phyloP scores from a whole-genome alignment of 2,113 vertebrate species.

The Hippocampus zosterae region DNA sequence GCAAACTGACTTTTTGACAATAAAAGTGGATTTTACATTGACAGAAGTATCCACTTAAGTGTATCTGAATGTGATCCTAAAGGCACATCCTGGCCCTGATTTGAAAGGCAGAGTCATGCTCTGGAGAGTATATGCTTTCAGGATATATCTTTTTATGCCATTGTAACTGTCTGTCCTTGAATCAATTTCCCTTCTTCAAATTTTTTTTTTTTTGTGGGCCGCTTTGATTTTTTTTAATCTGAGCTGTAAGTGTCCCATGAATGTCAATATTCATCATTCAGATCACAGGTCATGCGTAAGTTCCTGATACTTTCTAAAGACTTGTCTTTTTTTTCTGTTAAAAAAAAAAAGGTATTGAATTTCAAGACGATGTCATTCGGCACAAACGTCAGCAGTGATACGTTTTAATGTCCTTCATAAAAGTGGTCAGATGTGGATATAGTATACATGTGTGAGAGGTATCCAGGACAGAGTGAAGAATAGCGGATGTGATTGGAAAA shows the following conservation, averaged over 20 bases:
- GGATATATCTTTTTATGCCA: constrained; percentile 6
- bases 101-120: constrained; percentile 21
- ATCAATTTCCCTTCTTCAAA: constrained; percentile 17
- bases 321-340: constrained; percentile 17
- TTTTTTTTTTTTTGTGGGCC: neutral
- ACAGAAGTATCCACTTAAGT: constrained; percentile 29
- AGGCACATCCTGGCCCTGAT: constrained; percentile 25
- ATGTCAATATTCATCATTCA: constrained; percentile 33
- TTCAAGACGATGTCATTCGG: constrained; percentile 35
- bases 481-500: constrained; percentile 14
- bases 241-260: constrained; percentile 30
- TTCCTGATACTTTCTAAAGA: constrained; percentile 26
- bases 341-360: constrained; percentile 30
- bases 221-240: constrained; percentile 18
- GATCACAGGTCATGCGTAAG: constrained; percentile 28
- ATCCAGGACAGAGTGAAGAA: constrained; percentile 30
- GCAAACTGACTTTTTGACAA: constrained; percentile 34
- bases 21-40: constrained; percentile 44
- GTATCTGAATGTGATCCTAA: constrained; percentile 23
- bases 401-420: constrained; percentile 43
- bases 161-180: constrained; percentile 15
- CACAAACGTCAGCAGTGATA: constrained; percentile 35
- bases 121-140: constrained; percentile 11
- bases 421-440: constrained; percentile 27
- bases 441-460: constrained; percentile 7